Percentiles rank a stretch among this genome's conserved stretches.
These are phyloP conservation scores for Camelus dromedarius DNA, from an alignment of 2,113 vertebrate genomes.

Conservation along the genomic window DNA sequence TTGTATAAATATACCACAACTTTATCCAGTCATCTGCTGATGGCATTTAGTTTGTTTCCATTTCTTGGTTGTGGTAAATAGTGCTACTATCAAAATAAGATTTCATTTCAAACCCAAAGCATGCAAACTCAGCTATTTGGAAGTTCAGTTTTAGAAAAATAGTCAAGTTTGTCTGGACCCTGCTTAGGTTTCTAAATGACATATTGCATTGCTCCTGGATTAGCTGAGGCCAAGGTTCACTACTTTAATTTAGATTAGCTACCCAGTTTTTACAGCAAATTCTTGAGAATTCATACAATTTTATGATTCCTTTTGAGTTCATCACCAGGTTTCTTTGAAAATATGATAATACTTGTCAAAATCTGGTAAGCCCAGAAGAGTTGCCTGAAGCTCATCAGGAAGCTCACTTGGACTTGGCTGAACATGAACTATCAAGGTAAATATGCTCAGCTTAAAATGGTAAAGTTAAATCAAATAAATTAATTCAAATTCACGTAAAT, in stretches of 20 bases:
- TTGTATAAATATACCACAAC: no score
- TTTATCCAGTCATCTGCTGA: no score
- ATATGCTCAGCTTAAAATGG: constrained; percentile 38
- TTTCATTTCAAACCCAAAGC: constrained; percentile 65
- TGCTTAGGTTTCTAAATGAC: constrained; percentile 71
- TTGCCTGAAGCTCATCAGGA: not conserved
- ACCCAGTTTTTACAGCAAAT: constrained; percentile 35
- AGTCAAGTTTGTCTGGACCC: constrained; percentile 68
- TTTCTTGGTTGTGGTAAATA: no score
- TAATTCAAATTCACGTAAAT: constrained; percentile 44
- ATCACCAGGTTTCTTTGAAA: constrained; percentile 69
- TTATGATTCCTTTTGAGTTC: constrained; percentile 48
- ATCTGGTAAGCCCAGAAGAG: constrained; percentile 33
- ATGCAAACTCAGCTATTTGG: constrained; percentile 62
- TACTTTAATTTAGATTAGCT: constrained; percentile 64
- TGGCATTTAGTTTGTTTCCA: no score
- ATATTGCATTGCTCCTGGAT: constrained; percentile 72
- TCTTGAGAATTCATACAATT: constrained; percentile 50
- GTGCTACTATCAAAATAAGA: not conserved
- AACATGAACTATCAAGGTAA: constrained; percentile 44
- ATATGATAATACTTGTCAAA: constrained; percentile 70
- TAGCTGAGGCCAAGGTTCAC: constrained; percentile 70
- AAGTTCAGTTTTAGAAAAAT: constrained; percentile 66
- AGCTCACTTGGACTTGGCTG: constrained; percentile 18
- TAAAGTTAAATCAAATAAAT: constrained; percentile 14